Percentiles rank a stretch among this genome's conserved stretches.
phyloP scores from a whole-genome alignment of 1,140 invertebrate genomes.

The Procambarus virginalis region DNA sequence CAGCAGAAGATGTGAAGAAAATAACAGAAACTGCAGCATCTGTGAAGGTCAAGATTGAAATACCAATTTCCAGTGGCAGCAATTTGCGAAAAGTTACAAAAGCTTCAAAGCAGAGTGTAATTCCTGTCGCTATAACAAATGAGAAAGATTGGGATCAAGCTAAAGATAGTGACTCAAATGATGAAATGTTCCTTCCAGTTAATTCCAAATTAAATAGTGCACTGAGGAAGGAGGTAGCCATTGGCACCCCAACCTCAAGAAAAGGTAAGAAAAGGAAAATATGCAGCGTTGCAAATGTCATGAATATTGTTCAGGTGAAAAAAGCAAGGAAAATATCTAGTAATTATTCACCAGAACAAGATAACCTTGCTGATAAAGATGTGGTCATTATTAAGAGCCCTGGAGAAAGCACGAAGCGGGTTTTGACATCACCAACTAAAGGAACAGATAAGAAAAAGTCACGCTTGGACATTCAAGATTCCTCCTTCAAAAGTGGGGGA shows the following conservation, averaged over 20 bases:
- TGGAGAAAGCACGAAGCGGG: conserved; percentile 6
- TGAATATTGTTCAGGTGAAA: background rate
- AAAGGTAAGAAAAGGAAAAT: conserved; percentile 55
- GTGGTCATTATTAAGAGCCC: background rate
- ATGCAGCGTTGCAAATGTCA: background rate
- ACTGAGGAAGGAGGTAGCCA: conserved; percentile 11
- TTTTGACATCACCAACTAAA: background rate
- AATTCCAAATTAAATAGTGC: conserved; percentile 15
- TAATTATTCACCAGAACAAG: background rate
- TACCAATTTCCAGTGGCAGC: background rate
- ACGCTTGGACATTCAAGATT: conserved; percentile 3
- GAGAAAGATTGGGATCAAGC: conserved; percentile 19
- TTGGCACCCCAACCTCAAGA: conserved; percentile 42
- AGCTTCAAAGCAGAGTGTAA: background rate
- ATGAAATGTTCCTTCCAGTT: conserved; percentile 17
- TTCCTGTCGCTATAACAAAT: background rate
- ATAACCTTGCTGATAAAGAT: background rate
- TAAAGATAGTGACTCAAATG: conserved; percentile 4
- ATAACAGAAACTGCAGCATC: conserved; percentile 5
- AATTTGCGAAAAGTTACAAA: background rate
- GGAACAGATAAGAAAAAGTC: conserved; percentile 20
- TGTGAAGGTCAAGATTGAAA: background rate
- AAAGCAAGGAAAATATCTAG: background rate
- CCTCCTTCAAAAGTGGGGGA: conserved; percentile 2
- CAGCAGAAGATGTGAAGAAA: background rate